A percentile compares a stretch with the other conserved stretches of the same genome.
phyloP scores from a whole-genome alignment of 2,113 vertebrate species.

The Ranitomeya imitator region DNA sequence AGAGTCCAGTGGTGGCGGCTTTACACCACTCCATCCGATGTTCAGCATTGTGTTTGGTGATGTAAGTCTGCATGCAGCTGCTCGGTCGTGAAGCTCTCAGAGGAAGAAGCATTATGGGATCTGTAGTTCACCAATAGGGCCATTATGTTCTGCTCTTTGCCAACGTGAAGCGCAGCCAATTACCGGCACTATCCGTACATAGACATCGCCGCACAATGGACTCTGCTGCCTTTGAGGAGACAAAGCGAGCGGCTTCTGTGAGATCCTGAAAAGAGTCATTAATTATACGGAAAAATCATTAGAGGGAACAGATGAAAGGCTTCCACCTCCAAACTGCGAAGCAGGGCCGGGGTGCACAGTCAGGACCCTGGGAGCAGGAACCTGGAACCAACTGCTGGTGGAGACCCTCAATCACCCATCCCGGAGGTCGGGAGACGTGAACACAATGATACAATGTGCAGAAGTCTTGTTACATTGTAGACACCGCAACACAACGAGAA shows the following conservation, averaged over 20 bases:
- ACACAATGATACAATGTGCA: neutral
- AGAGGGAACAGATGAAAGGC: constrained; percentile 33
- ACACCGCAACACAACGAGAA: no score
- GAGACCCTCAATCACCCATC: neutral
- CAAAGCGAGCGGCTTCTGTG: constrained; percentile 22
- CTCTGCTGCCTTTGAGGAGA: neutral
- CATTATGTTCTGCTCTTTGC: neutral
- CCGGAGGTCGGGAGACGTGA: neutral
- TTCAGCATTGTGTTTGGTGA: no score
- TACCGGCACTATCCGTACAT: constrained; percentile 29
- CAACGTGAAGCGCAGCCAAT: neutral
- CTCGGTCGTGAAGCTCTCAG: no score
- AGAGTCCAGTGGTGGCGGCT: no score
- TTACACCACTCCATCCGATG: no score
- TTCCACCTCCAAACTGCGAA: neutral
- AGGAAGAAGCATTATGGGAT: neutral
- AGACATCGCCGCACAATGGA: neutral
- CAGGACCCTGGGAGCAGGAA: neutral
- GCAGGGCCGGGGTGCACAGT: neutral
- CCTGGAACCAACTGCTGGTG: neutral
- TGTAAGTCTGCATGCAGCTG: no score
- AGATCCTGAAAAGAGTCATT: constrained; percentile 25
- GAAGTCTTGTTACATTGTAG: neutral
- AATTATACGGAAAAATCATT: constrained; percentile 47
- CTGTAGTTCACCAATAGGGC: neutral